Evolutionary conservation across 2,113 vertebrate species (phyloP), one percentile per base, ranked within the genome.

Genomic region (Ptilorrhoa leucosticta): DNA sequence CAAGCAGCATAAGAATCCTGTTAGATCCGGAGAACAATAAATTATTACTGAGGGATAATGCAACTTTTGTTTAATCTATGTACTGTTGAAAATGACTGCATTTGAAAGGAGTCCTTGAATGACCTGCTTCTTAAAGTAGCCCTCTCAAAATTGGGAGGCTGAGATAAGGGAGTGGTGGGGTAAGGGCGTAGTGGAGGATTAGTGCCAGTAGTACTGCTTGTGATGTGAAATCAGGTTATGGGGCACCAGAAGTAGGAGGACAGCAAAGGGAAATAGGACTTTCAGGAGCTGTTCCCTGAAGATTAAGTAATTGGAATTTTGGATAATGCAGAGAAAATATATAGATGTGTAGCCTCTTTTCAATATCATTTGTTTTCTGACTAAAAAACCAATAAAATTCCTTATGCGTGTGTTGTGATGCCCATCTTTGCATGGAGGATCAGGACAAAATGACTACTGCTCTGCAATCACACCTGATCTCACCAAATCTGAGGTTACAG

Each of bases 21-120:
- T 88, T 90, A 83, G 64, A n/a, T 60, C 19, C 2, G 2, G 51
- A 92, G 83, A 56, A 63, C 22, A 37, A 65, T 80, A 4, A 90
- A 70, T 88, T 91, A 86, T 85, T 90, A 28, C 39, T 95, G 75
- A 75, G 66, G 39, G 27, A 42, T 91, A 82, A 80, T 73, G 37
- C 60, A 39, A 37, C 24, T 81, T 53, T 15, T 54, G 45, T 81
- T 85, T 83, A 64, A 68, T 73, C 30, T 57, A 1, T 24, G 17
- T 26, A 4, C 53, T 69, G 40, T 22, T 91, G 61, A 56, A 78
- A 78, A 64, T 61, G 24, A 31, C 28, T 56, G 53, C 8, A 9
- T 66, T 63, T 70, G 39, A 78, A 89, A 73, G 50, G 70, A 93
- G 87, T 68, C 83, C 78, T 89, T 64, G 69, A 80, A 58, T 92